Evolutionary conservation across 2,113 vertebrate genomes (phyloP), one percentile per base, ranked within the genome.

Genomic region (Chaenocephalus aceratus): DNA sequence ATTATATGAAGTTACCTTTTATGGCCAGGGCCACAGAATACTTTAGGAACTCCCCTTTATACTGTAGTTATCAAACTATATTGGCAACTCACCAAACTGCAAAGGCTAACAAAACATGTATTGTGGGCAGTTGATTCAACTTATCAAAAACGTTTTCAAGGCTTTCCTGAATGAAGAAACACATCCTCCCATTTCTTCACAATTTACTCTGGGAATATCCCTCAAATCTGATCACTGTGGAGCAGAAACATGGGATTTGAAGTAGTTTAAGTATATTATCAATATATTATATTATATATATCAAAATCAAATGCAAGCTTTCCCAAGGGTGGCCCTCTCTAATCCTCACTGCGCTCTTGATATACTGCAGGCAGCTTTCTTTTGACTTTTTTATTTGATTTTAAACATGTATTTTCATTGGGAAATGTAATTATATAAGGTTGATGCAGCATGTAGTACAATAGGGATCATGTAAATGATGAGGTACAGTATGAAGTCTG

Each of bases 231-330:
- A 63, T 11, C 10, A 4, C 67, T 26, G 30, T n/a, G 15, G 52
- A 64, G 11, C 13, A 36, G 49, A 60, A 56, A 80, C 73, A 62
- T 12, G 26, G 13, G 48, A n/a, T 53, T 76, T 72, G 5, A 53
- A 44, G 52, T 44, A 10, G 11, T 75, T 72, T 51, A 73, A 76
- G 21, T 68, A 13, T 51, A 79, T 84, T 21, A 21, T 21, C 21
- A 21, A 21, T 21, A 21, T 21, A 21, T 21, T 21, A 21, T 21
- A 21, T 21, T 21, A 21, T 21, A 21, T 21, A 21, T 21, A 79
- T 89, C 45, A 60, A 49, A 86, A 84, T 73, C 58, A 41, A 67
- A 75, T 16, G 46, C 6, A 59, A 36, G 73, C 62, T 54, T 61
- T 64, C 72, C 72, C 26, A 41, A 45, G 64, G 14, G 61, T 56